Evolutionary conservation across 2,888 invertebrate species (phyloP).

Genomic region (Pristionchus mayeri): DNA sequence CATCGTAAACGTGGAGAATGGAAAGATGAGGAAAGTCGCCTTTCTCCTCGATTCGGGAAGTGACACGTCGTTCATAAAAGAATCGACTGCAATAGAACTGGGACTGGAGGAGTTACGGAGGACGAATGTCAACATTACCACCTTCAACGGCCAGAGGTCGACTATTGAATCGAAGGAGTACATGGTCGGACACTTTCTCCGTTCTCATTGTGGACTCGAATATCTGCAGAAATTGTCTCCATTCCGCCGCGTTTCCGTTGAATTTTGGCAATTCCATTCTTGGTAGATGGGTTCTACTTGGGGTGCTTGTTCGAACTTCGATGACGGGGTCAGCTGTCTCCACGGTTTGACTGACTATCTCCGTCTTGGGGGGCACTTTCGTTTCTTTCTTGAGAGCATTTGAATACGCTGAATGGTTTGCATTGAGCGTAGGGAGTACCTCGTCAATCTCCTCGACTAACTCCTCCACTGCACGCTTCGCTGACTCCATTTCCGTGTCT

Average conservation of each 20-base stretch:
- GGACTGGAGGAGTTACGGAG: not conserved
- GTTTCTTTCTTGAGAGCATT: too few species aligned
- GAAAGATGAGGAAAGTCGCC: not conserved
- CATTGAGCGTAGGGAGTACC: too few species aligned
- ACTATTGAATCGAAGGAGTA: not conserved
- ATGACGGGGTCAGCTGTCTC: too few species aligned
- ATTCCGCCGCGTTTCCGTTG: not conserved
- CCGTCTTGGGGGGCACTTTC: too few species aligned
- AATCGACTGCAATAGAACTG: not conserved
- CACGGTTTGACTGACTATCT: too few species aligned
- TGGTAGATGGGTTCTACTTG: not conserved
- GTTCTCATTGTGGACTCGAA: not conserved
- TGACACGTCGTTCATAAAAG: not conserved
- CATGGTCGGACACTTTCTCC: not conserved
- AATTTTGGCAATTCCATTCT: not conserved
- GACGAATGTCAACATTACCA: not conserved
- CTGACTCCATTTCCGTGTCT: too few species aligned
- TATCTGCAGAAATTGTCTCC: conserved; percentile 20
- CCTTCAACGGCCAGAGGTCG: not conserved
- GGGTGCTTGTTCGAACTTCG: too few species aligned
- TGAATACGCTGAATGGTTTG: too few species aligned
- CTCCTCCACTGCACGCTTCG: too few species aligned
- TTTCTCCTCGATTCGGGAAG: not conserved
- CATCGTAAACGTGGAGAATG: not conserved
- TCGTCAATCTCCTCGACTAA: too few species aligned